Percentiles rank a stretch among this genome's conserved stretches.
These are phyloP conservation scores for Myotis myotis DNA, from an alignment of 2,797 vertebrate species.

Conservation along the genomic window DNA sequence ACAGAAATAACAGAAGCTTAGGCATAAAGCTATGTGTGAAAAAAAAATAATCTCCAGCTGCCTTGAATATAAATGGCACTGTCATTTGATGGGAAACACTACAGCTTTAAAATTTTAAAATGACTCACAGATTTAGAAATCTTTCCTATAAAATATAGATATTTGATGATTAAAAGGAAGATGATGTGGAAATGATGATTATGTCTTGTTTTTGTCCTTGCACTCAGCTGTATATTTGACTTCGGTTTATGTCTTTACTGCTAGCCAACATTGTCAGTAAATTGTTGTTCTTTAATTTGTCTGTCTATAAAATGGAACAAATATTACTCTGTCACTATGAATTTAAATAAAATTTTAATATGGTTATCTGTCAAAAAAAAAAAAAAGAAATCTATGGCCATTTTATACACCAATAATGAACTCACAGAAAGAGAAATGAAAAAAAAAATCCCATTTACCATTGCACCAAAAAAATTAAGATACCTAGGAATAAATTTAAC, in stretches of 20 bases:
- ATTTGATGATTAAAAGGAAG: conserved; percentile 6
- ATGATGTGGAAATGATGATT: neutral
- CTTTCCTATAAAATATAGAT: neutral
- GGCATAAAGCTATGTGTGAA: conserved; percentile 65
- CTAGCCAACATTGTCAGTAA: neutral
- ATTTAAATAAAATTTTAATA: conserved; percentile 4
- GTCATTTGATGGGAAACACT: conserved; percentile 69
- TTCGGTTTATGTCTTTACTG: neutral
- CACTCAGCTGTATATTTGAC: neutral
- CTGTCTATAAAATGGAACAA: neutral
- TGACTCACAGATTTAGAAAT: conserved; percentile 22
- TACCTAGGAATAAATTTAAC: no score
- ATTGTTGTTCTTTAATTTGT: conserved; percentile 42
- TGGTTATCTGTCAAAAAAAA: neutral
- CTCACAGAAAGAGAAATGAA: no score
- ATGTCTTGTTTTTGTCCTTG: neutral
- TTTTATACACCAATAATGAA: no score
- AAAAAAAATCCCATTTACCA: no score
- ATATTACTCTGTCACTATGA: neutral
- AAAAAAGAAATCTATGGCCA: no score
- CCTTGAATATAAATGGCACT: conserved; percentile 73
- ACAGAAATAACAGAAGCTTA: conserved; percentile 82
- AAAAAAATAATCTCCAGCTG: conserved; percentile 53
- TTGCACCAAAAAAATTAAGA: no score
- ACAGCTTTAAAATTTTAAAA: conserved; percentile 60